Evolutionary conservation across 2,888 invertebrate species (phyloP).

Genomic region (Aporophyla nigra): DNA sequence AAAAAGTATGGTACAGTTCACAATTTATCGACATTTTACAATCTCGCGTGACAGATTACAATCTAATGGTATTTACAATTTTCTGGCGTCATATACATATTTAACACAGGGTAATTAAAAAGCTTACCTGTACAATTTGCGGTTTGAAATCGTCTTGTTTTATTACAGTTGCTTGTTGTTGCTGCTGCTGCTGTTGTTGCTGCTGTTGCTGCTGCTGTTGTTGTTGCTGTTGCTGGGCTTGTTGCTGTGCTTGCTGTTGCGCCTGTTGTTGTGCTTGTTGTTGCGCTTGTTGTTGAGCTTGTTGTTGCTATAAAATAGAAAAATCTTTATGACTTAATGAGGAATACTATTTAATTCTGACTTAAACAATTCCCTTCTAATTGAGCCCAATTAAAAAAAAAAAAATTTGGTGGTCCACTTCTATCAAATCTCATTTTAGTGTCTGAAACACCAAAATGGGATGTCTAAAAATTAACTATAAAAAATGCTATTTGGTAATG

Average conservation of each 20-base stretch:
- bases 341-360: background rate
- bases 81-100: background rate
- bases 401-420: no score
- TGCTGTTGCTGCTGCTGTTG: conserved; percentile 80
- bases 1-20: no score
- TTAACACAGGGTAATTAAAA: background rate
- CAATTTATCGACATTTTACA: no score
- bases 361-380: background rate
- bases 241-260: conserved; percentile 81
- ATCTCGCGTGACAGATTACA: no score
- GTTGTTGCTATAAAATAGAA: conserved; percentile 77
- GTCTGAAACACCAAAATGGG: background rate
- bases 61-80: no score
- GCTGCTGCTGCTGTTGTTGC: conserved; percentile 77
- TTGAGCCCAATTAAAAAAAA: no score
- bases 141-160: conserved; percentile 89
- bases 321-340: background rate
- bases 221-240: conserved; percentile 82
- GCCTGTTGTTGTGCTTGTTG: conserved; percentile 83
- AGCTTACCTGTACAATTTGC: conserved; percentile 87
- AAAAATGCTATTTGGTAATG: background rate
- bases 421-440: background rate
- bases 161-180: conserved; percentile 87
- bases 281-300: conserved; percentile 69
- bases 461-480: background rate